Evolutionary conservation across 2,113 vertebrate genomes (phyloP), one percentile per base, ranked within the genome.

Genomic region (Cnemophilus loriae): DNA sequence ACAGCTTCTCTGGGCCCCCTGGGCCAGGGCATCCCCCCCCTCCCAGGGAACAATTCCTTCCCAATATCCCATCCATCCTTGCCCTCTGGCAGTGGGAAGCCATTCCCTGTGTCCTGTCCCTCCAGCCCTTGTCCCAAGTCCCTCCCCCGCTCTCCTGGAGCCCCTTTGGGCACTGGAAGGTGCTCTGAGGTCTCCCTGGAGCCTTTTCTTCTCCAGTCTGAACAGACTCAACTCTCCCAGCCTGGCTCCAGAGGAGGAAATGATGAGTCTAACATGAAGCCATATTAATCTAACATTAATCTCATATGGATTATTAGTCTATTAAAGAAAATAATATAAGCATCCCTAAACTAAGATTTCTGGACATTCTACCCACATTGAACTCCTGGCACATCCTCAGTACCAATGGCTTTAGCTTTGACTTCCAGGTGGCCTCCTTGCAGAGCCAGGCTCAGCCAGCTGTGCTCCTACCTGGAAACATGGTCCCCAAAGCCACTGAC

Each of bases 131-230:
- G 47, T 69, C 26, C 63, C 32, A 0, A 22, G 41, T 42, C 30
- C 41, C 63, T 47, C 41, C 42, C 6, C 79, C 69, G 63, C 30
- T 55, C 35, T 37, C 5, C 35, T 83, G 87, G 55, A 61, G 32
- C 30, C 35, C 22, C 26, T 49, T 16, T 2, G 1, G 30, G 30
- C 46, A 0, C 46, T 75, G 53, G 0, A 0, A 67, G 16, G 52
- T 33, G n/a, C 30, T 61, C 30, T 68, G n/a, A 83, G n/a, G 0
- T 76, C 3, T 69, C 32, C 22, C n/a, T 4, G 3, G n/a, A 69
- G 2, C n/a, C 21, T 49, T 77, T n/a, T 42, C 10, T 4, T 42
- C 35, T 41, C 26, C n/a, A 1, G 2, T 4, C 1, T 35, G 26
- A 76, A 6, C 41, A n/a, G 1, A 4, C 20, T 2, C 26, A 83